These are phyloP conservation scores for Microcebus jonahi DNA, from an alignment of 2,113 vertebrate species.

Conservation along the genomic window DNA sequence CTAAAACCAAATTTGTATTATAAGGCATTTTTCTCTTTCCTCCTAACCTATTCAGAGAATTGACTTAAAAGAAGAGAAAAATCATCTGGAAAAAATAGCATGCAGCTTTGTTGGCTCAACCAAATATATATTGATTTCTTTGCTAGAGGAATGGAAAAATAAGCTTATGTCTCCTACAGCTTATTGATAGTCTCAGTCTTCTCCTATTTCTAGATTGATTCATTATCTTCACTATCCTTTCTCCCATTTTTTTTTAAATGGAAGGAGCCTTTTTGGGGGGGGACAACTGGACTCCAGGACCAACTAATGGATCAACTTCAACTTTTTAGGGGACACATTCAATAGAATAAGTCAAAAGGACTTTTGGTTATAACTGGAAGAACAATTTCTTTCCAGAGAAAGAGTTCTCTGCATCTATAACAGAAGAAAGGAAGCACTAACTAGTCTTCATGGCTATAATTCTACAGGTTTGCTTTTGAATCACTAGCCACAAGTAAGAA, in stretches of 20 bases:
- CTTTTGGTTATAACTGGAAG: background rate
- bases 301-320: background rate
- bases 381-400: background rate
- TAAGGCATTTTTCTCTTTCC: slow-evolving; percentile 22
- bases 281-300: background rate
- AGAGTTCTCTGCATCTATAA: background rate
- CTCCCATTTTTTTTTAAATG: slow-evolving; percentile 30
- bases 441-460: background rate
- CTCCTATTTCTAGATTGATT: slow-evolving; percentile 33
- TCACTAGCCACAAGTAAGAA: background rate
- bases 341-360: background rate
- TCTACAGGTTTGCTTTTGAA: slow-evolving; percentile 25
- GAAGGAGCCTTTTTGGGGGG: background rate
- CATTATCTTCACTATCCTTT: slow-evolving; percentile 20
- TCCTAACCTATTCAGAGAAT: slow-evolving; percentile 16
- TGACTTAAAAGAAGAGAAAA: slow-evolving; percentile 40
- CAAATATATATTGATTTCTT: slow-evolving; percentile 23
- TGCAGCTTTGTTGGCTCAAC: slow-evolving; percentile 43
- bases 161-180: background rate
- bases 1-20: slow-evolving; percentile 19
- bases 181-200: background rate
- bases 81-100: slow-evolving; percentile 22
- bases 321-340: background rate
- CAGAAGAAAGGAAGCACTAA: slow-evolving; percentile 3
- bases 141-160: slow-evolving; percentile 45